Evolutionary conservation across 2,797 vertebrate genomes (phyloP).

Genomic region (Enteromius radiatus): DNA sequence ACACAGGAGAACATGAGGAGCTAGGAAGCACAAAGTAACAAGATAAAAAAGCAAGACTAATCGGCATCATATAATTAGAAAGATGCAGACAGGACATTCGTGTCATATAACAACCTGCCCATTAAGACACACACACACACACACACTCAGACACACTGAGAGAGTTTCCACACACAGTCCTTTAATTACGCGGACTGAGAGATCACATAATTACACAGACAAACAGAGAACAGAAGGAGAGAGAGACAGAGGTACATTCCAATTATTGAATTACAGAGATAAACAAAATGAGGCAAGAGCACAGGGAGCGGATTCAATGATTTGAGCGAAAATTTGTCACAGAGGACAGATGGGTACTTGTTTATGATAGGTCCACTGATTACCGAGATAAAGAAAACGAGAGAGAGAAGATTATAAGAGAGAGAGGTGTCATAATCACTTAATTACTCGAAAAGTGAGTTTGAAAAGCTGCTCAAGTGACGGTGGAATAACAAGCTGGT

Average conservation of each 20-base stretch:
- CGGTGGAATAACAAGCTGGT: conserved; percentile 1
- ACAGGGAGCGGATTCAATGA: conserved; percentile 15
- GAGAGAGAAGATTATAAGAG: conserved; percentile 10
- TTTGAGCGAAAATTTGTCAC: conserved; percentile 11
- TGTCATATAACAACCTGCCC: conserved; percentile 30
- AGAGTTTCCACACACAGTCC: conserved; percentile 9
- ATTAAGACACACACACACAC: conserved; percentile 12
- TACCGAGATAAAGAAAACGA: conserved; percentile 39
- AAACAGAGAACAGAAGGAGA: conserved; percentile 42
- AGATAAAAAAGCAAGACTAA: conserved; percentile 20
- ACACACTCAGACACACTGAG: not conserved
- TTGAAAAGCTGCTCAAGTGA: conserved; percentile 31
- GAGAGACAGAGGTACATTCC: conserved; percentile 53
- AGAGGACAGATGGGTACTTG: conserved; percentile 11
- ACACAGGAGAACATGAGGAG: not conserved
- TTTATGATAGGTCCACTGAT: conserved; percentile 23
- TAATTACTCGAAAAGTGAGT: conserved; percentile 40
- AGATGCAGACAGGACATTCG: conserved; percentile 14
- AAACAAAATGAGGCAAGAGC: conserved; percentile 43
- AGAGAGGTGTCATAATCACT: conserved; percentile 31
- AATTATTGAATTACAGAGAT: conserved; percentile 56
- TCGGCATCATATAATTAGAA: conserved; percentile 34
- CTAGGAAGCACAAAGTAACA: conserved; percentile 3
- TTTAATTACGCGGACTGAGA: conserved; percentile 39
- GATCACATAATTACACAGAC: conserved; percentile 55